phyloP scores from a whole-genome alignment of 2,888 invertebrate species.

The Nipponacmea schrenckii region DNA sequence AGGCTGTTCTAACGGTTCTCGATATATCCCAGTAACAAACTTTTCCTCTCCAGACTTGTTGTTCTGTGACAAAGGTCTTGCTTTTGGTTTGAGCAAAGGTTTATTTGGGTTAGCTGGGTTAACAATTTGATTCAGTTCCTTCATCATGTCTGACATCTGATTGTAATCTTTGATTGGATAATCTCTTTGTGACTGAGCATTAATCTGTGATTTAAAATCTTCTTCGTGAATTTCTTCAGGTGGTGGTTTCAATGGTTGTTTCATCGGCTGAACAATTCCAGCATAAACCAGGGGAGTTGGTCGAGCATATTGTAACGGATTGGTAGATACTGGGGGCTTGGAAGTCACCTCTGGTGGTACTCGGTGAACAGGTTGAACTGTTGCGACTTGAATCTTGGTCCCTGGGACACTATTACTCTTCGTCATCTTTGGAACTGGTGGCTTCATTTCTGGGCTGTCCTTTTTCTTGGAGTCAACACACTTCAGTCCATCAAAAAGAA shows the following conservation, averaged over 20 bases:
- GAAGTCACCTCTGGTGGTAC: slow-evolving; percentile 29
- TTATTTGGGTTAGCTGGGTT: slow-evolving; percentile 30
- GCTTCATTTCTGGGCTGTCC: neutral
- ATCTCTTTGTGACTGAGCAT: slow-evolving; percentile 29
- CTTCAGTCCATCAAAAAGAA: slow-evolving; percentile 57
- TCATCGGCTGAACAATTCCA: slow-evolving; percentile 39
- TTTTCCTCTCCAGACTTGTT: slow-evolving; percentile 38
- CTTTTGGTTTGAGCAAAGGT: slow-evolving; percentile 24
- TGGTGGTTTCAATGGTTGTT: slow-evolving; percentile 31
- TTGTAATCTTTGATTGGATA: slow-evolving; percentile 43
- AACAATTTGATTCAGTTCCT: slow-evolving; percentile 48
- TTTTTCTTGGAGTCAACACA: slow-evolving; percentile 1
- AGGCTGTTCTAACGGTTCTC: slow-evolving; percentile 47
- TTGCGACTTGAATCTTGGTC: neutral
- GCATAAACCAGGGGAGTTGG: slow-evolving; percentile 47
- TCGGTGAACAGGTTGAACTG: slow-evolving; percentile 27
- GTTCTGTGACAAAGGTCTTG: neutral
- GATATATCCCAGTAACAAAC: slow-evolving; percentile 55
- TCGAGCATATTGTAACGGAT: slow-evolving; percentile 37
- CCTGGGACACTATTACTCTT: neutral
- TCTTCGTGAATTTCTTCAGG: slow-evolving; percentile 25
- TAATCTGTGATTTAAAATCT: slow-evolving; percentile 15
- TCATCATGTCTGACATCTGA: slow-evolving; percentile 46
- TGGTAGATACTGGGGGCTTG: slow-evolving; percentile 30
- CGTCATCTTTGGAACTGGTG: neutral